Conservation (phyloP, 92 coral and sea anemone species). For the Epizoanthus rinbou region DNA sequence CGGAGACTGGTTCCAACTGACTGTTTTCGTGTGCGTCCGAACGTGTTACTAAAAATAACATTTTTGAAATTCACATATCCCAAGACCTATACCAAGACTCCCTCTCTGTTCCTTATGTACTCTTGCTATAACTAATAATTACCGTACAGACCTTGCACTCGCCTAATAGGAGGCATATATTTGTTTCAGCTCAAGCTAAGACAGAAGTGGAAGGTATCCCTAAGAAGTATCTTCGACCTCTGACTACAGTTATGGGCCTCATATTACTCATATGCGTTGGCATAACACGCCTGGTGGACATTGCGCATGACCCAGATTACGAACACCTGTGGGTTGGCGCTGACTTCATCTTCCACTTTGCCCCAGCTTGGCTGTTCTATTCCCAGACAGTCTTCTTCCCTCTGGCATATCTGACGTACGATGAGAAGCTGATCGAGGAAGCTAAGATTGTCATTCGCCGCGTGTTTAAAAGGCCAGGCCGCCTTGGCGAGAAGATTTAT, state of each 20-base stretch:
- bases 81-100: too few relatives aligned
- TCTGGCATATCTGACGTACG: slow-evolving; percentile 6
- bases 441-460: neutral
- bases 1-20: too few relatives aligned
- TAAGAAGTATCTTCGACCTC: neutral
- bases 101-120: too few relatives aligned
- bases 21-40: too few relatives aligned
- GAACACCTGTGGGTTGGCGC: neutral
- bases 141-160: too few relatives aligned
- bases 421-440: neutral
- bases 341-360: neutral
- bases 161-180: too few relatives aligned
- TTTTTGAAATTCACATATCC: too few relatives aligned
- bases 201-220: neutral
- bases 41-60: too few relatives aligned
- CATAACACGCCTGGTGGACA: neutral
- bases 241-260: neutral
- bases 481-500: neutral
- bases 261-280: neutral
- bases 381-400: slow-evolving; percentile 25
- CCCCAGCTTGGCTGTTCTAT: slow-evolving; percentile 14
- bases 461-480: neutral
- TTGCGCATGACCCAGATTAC: neutral
- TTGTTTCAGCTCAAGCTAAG: neutral
- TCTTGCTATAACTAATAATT: too few relatives aligned